These are phyloP conservation scores for Nibea coibor DNA, from an alignment of 2,113 vertebrate genomes.

Conservation along the genomic window DNA sequence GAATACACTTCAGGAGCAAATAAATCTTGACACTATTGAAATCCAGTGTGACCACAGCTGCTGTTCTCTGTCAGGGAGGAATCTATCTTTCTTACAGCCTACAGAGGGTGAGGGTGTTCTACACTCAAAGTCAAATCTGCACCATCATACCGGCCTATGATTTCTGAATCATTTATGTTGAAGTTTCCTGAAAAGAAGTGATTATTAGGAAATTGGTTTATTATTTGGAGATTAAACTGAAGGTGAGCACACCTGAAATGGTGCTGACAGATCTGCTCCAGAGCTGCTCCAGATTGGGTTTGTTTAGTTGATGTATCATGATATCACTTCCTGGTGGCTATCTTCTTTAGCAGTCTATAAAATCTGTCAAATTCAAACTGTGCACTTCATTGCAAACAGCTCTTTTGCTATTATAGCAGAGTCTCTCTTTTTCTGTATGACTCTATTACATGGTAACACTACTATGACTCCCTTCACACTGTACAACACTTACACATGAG, in stretches of 20 bases:
- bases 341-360: not conserved
- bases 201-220: not conserved
- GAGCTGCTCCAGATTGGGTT: too few relatives aligned
- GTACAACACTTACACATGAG: not conserved
- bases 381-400: not conserved
- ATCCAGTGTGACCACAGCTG: slow-evolving; percentile 23
- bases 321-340: not conserved
- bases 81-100: not conserved
- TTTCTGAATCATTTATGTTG: not conserved
- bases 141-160: not conserved
- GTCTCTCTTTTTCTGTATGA: not conserved
- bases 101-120: not conserved
- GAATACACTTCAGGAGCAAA: not conserved
- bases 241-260: not conserved
- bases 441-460: not conserved
- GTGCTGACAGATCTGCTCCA: too few relatives aligned
- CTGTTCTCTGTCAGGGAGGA: slow-evolving; percentile 1
- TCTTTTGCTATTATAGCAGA: not conserved
- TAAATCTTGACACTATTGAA: not conserved
- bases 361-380: not conserved
- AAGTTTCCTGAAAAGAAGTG: not conserved
- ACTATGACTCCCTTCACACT: not conserved
- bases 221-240: not conserved
- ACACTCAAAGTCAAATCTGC: not conserved
- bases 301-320: too few relatives aligned